Conservation (phyloP, 2,797 vertebrate species). For the Sparidentex hasta region DNA sequence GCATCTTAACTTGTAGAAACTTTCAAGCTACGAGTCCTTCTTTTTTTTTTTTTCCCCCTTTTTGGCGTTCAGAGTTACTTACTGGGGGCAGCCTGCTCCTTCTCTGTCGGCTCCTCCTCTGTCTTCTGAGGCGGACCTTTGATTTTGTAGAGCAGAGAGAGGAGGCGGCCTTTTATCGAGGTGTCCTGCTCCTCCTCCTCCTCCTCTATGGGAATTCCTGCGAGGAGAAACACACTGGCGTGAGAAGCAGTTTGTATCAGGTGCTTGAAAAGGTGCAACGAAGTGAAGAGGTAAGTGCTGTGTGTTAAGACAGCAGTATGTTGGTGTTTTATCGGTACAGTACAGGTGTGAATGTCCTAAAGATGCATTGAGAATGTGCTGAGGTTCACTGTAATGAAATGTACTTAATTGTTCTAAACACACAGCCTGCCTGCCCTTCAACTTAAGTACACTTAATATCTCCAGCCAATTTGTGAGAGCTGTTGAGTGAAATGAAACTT, state of each 20-base stretch:
- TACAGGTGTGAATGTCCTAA: too few relatives aligned
- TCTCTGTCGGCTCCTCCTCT: conserved; percentile 88
- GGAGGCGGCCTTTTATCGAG: conserved; percentile 93
- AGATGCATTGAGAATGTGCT: too few relatives aligned
- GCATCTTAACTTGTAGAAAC: background rate
- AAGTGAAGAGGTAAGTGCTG: background rate
- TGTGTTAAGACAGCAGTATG: background rate
- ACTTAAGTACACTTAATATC: too few relatives aligned
- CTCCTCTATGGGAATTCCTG: conserved; percentile 95
- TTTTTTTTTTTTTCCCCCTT: background rate
- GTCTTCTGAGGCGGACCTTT: conserved; percentile 92
- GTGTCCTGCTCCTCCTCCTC: conserved; percentile 92
- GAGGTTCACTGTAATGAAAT: too few relatives aligned
- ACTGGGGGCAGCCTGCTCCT: conserved; percentile 92
- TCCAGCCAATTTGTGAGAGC: too few relatives aligned
- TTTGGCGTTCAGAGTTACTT: conserved; percentile 67
- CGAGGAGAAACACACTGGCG: conserved; percentile 22
- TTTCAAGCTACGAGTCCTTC: background rate
- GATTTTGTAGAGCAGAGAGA: conserved; percentile 94
- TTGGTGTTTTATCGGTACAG: background rate
- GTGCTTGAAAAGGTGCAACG: background rate
- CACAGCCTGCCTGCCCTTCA: too few relatives aligned
- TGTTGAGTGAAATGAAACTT: too few relatives aligned
- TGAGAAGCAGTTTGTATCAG: background rate
- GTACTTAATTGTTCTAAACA: too few relatives aligned